Conservation (phyloP, 1,140 invertebrate species). For the Saccostrea echinata region DNA sequence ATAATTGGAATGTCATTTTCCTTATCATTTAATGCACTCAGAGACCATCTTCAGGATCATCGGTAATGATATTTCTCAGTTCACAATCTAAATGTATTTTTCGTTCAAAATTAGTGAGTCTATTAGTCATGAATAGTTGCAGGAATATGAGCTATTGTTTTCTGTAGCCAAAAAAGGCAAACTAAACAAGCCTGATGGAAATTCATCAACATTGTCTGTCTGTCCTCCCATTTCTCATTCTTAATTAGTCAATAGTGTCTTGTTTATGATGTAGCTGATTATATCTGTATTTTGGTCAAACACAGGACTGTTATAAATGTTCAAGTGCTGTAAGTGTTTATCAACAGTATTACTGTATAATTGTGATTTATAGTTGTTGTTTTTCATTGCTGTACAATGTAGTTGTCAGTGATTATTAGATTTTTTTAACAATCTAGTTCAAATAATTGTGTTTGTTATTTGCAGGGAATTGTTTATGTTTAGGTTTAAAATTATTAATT, state of each 20-base stretch:
- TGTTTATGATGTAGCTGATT: background rate
- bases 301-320: slow-evolving; percentile 6
- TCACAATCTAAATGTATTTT: background rate
- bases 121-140: background rate
- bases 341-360: background rate
- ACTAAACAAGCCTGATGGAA: background rate
- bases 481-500: background rate
- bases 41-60: slow-evolving; percentile 18
- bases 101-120: no score
- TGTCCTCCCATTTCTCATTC: background rate
- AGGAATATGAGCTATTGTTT: background rate
- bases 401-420: background rate
- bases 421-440: background rate
- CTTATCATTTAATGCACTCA: slow-evolving; percentile 25
- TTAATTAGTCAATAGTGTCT: background rate
- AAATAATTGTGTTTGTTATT: background rate
- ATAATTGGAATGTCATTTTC: background rate
- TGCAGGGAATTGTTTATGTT: background rate
- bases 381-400: background rate
- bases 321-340: slow-evolving; percentile 4
- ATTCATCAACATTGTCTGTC: background rate
- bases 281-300: slow-evolving; percentile 13
- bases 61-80: slow-evolving; percentile 9
- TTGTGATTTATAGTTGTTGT: background rate
- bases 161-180: background rate